Conservation (phyloP, 2,888 invertebrate genomes). For the Apamea crenata region DNA sequence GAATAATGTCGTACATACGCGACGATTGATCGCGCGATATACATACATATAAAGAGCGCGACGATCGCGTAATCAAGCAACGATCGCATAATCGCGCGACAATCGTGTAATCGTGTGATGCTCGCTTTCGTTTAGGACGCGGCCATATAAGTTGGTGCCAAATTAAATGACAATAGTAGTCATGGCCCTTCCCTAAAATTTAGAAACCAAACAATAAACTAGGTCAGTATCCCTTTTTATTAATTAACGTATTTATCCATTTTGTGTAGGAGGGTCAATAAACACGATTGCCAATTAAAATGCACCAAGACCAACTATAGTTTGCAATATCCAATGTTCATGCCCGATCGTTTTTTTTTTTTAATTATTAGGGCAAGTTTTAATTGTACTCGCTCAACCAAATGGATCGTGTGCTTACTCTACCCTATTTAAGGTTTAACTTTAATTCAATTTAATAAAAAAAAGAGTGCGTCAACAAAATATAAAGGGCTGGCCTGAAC, state of each 20-base stretch:
- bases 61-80: neutral
- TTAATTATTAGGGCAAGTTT: neutral
- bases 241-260: neutral
- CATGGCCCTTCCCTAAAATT: neutral
- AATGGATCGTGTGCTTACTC: constrained; percentile 33
- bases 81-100: neutral
- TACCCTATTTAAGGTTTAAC: neutral
- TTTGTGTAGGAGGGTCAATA: neutral
- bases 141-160: neutral
- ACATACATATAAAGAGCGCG: neutral
- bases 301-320: neutral
- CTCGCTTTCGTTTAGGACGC: neutral
- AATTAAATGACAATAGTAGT: constrained; percentile 21
- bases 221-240: neutral
- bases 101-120: neutral
- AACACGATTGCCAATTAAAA: constrained; percentile 9
- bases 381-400: constrained; percentile 3
- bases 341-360: neutral
- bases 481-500: neutral
- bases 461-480: neutral
- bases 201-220: neutral
- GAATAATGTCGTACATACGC: neutral
- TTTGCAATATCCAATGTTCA: constrained; percentile 23
- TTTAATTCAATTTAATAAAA: neutral
- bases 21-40: neutral